Percentiles rank a stretch among this genome's conserved stretches.
These are phyloP conservation scores for Antitype chi DNA, from an alignment of 2,888 invertebrate species.

Conservation along the genomic window DNA sequence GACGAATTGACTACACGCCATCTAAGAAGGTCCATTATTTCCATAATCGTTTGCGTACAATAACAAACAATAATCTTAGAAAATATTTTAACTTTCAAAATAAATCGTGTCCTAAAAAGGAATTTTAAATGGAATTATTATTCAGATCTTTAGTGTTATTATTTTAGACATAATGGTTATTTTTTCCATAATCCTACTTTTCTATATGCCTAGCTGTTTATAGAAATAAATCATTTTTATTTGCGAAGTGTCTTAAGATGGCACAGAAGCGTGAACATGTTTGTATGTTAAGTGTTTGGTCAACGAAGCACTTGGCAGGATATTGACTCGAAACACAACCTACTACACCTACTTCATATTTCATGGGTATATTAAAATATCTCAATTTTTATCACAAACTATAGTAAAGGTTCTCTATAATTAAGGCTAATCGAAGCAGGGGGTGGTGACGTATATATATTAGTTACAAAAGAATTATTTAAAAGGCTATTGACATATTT, in stretches of 20 bases:
- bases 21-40: neutral
- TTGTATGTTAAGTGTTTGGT: constrained; percentile 68
- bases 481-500: constrained; percentile 62
- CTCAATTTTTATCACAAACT: neutral
- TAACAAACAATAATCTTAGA: neutral
- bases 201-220: constrained; percentile 38
- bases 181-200: constrained; percentile 39
- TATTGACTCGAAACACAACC: constrained; percentile 70
- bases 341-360: constrained; percentile 11
- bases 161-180: constrained; percentile 20
- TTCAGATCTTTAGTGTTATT: constrained; percentile 29
- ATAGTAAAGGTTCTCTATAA: constrained; percentile 45
- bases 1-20: neutral
- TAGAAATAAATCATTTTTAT: constrained; percentile 51
- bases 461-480: constrained; percentile 57
- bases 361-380: constrained; percentile 9
- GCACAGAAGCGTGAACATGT: constrained; percentile 66
- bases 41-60: neutral
- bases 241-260: constrained; percentile 55
- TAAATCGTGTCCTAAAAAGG: constrained; percentile 28
- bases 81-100: constrained; percentile 28
- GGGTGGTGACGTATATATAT: constrained; percentile 53
- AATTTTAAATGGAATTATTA: constrained; percentile 47
- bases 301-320: constrained; percentile 66
- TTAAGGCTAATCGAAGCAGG: constrained; percentile 75